phyloP scores from a whole-genome alignment of 2,797 vertebrate genomes.

The Myotis findleyi region DNA sequence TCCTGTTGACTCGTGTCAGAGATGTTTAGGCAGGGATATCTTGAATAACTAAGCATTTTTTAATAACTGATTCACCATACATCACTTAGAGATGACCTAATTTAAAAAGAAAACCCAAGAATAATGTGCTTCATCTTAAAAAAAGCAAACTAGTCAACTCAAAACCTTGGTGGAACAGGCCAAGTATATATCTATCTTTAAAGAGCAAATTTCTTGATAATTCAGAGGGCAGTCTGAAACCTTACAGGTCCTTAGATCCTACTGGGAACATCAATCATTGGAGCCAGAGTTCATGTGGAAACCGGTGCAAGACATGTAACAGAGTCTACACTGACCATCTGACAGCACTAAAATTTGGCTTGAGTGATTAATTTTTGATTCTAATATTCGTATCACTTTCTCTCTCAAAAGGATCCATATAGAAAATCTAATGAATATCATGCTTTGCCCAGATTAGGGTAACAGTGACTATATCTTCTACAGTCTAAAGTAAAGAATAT shows the following conservation, averaged over 20 bases:
- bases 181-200: slow-evolving; percentile 3
- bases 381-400: slow-evolving; percentile 28
- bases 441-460: neutral
- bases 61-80: neutral
- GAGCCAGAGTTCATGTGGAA: slow-evolving; percentile 31
- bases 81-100: slow-evolving; percentile 17
- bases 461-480: neutral
- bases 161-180: slow-evolving; percentile 29
- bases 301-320: slow-evolving; percentile 31
- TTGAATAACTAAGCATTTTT: neutral
- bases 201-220: slow-evolving; percentile 63
- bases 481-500: slow-evolving; percentile 11
- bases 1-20: slow-evolving; percentile 49
- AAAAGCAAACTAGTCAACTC: slow-evolving; percentile 53
- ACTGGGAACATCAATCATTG: slow-evolving; percentile 49
- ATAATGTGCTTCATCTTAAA: slow-evolving; percentile 36
- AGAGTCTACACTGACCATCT: slow-evolving; percentile 27
- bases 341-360: slow-evolving; percentile 49
- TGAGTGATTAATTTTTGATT: slow-evolving; percentile 50
- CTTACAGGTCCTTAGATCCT: slow-evolving; percentile 11
- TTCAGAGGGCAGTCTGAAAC: slow-evolving; percentile 34
- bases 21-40: neutral
- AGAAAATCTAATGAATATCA: neutral
- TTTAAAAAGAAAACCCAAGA: slow-evolving; percentile 44
- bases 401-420: neutral